These are phyloP conservation scores for Squalus acanthias DNA, from an alignment of 2,797 vertebrate genomes.

Conservation along the genomic window DNA sequence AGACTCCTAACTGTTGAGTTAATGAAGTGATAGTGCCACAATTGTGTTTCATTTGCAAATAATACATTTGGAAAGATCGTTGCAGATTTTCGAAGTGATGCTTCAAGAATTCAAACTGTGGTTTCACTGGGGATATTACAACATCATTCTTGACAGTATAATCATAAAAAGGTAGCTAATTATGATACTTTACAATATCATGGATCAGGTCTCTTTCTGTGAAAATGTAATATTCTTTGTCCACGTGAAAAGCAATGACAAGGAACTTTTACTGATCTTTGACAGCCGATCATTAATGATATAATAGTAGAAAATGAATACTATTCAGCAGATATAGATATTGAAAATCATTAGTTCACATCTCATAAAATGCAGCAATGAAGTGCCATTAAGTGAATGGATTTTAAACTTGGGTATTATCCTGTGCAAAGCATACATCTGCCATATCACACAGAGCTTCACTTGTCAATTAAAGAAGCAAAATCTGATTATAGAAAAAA, in stretches of 20 bases:
- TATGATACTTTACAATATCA: constrained; percentile 10
- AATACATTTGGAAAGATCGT: constrained; percentile 11
- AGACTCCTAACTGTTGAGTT: neutral
- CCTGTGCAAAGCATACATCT: neutral
- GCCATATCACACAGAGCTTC: neutral
- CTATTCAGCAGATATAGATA: constrained; percentile 3
- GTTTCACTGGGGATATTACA: neutral
- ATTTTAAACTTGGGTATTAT: neutral
- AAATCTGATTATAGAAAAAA: neutral
- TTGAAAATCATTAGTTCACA: neutral
- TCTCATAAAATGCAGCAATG: neutral
- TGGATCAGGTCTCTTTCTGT: neutral
- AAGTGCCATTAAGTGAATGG: neutral
- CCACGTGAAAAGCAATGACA: neutral
- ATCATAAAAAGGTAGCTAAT: constrained; percentile 23
- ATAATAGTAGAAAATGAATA: neutral
- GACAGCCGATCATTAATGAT: constrained; percentile 26
- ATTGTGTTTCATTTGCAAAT: neutral
- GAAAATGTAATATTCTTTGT: constrained; percentile 13
- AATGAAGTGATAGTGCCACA: neutral
- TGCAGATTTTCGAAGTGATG: neutral
- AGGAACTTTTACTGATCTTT: constrained; percentile 8
- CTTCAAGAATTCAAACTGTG: neutral
- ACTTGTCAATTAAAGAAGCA: neutral
- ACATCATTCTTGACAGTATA: neutral